Base-by-base conservation (phyloP, 37 sponge, comb jelly and placozoan genomes). In the Tethya wilhelma region DNA sequence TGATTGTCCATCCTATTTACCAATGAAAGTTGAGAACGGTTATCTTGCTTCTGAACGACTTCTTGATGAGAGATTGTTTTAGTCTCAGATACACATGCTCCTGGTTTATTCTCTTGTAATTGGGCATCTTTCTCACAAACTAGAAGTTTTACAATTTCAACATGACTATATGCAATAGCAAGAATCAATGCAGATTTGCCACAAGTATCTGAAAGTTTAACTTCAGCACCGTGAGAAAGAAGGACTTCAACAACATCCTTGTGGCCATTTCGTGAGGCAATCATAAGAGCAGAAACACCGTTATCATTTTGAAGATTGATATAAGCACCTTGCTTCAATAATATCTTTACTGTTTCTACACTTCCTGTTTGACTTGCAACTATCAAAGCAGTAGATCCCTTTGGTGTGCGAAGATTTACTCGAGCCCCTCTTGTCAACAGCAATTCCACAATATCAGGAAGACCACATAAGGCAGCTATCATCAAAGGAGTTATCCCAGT, bases 251-350 rank as follows among this genome's bases (percentile, higher is more conserved):
- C 63, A 23, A 60, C 22, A n/a, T 60, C 22, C 28, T n/a, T 60
- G 28, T 14, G 7, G 7, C 63, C 28, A 8, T 60, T 60, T 23
- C 7, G 29, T 8, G 17, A 19, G 9, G 55, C 55, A 49, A 49
- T 49, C 63, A 60, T 60, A 14, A 60, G 22, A 60, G 63, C 63
- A 60, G 63, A 60, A 12, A 26, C 20, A n/a, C 63, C 63, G 22
- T 60, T 60, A 12, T 60, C 63, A n/a, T 60, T 60, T 60, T 60
- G 63, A 8, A 60, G 63, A 60, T 60, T 60, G 23, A 60, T n/a
- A 26, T 60, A 8, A 60, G 63, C 20, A 60, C 28, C 29, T n/a
- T 25, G 29, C 7, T 60, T 26, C 9, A 60, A 6, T n/a, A 60
- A 60, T n/a, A 60, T 14, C 22, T 60, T 14, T n/a, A 60, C 28